Percentiles rank a stretch among this genome's conserved stretches.
Conservation (phyloP, 2,888 invertebrate species). For the Thysanoteuthis rhombus region DNA sequence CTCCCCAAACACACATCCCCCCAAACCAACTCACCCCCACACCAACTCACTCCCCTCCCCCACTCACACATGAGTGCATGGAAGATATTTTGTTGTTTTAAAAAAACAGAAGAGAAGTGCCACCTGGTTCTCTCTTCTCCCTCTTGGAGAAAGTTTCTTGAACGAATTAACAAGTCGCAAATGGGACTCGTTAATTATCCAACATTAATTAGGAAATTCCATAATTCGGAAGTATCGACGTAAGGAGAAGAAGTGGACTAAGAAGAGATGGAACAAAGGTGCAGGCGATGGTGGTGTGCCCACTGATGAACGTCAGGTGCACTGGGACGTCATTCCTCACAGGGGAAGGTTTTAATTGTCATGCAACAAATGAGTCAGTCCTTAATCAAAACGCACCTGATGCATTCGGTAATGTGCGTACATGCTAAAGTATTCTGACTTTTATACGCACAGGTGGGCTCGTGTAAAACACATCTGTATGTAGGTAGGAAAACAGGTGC, state of each 20-base stretch:
- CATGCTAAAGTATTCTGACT: not conserved
- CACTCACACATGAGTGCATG: not conserved
- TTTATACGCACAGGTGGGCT: not conserved
- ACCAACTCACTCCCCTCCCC: not conserved
- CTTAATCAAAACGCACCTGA: not conserved
- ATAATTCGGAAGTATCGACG: not conserved
- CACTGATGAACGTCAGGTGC: not conserved
- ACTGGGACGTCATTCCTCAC: not conserved
- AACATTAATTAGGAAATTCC: not conserved
- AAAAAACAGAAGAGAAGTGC: not conserved
- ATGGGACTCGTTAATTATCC: not conserved
- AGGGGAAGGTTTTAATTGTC: constrained; percentile 12
- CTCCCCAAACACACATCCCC: too few species aligned
- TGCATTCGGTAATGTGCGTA: not conserved
- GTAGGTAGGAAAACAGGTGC: not conserved
- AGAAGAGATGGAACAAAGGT: not conserved
- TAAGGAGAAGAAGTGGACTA: not conserved
- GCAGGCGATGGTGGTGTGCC: not conserved
- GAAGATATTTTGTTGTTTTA: not conserved
- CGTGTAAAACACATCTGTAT: not conserved
- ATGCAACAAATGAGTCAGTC: not conserved
- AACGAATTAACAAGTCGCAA: not conserved
- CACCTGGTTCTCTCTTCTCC: not conserved
- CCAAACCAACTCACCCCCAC: too few species aligned
- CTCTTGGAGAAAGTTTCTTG: not conserved